phyloP scores from a whole-genome alignment of 2,888 invertebrate species.

The Himalopsyche kuldschensis region DNA sequence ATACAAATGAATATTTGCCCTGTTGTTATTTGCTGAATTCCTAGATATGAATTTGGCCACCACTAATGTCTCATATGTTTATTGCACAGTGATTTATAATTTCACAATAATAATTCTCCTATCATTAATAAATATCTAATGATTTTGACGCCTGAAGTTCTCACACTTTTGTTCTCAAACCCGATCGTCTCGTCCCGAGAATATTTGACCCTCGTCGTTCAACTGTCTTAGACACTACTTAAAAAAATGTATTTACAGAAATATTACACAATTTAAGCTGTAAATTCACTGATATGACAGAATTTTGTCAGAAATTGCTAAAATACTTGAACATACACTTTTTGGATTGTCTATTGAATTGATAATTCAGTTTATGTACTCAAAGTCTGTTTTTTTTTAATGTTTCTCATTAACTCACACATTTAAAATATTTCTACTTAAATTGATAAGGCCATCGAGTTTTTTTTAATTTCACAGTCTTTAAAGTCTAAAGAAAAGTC shows the following conservation, averaged over 20 bases:
- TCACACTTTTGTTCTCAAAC: neutral
- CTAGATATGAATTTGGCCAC: neutral
- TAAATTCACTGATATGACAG: neutral
- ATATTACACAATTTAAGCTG: slow-evolving; percentile 12
- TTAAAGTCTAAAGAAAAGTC: slow-evolving; percentile 25
- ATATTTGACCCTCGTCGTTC: neutral
- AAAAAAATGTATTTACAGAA: slow-evolving; percentile 24
- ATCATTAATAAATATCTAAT: neutral
- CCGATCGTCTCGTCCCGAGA: neutral
- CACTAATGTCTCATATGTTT: neutral
- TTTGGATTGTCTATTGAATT: neutral
- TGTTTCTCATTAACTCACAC: neutral
- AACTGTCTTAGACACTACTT: slow-evolving; percentile 20
- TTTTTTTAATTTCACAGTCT: slow-evolving; percentile 17
- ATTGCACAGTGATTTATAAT: neutral
- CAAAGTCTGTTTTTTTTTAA: neutral
- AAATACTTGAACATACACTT: neutral
- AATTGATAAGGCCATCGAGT: slow-evolving; percentile 32
- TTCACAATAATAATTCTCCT: neutral
- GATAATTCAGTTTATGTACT: neutral
- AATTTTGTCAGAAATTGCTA: neutral
- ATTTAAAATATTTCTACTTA: slow-evolving; percentile 6
- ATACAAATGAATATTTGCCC: too few relatives aligned
- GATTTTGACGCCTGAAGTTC: neutral
- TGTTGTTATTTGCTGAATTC: neutral